Evolutionary conservation across 2,888 invertebrate genomes (phyloP).

Genomic region (Apeira syringaria): DNA sequence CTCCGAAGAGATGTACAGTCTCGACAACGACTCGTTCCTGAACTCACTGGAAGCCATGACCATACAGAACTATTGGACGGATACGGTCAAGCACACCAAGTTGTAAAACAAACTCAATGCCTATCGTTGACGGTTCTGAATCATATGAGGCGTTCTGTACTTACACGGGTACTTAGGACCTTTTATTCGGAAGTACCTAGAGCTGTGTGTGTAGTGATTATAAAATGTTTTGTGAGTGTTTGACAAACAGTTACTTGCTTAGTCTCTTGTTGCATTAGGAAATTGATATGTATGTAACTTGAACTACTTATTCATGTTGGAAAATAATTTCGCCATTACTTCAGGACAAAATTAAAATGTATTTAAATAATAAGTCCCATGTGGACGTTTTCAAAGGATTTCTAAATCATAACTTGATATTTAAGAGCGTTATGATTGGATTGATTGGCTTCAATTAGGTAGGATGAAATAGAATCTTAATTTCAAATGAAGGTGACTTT

Average conservation of each 20-base stretch:
- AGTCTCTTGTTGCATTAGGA: not conserved
- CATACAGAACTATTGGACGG: conserved; percentile 97
- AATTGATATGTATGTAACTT: too few species aligned
- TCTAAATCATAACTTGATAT: too few species aligned
- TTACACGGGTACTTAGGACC: not conserved
- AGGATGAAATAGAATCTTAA: too few species aligned
- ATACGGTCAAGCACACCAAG: conserved; percentile 95
- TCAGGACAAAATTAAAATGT: too few species aligned
- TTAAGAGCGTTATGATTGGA: too few species aligned
- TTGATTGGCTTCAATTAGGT: too few species aligned
- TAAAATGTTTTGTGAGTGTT: not conserved
- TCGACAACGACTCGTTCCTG: conserved; percentile 96
- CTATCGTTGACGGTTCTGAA: not conserved
- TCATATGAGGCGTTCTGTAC: not conserved
- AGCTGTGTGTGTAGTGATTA: conserved; percentile 3
- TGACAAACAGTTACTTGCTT: not conserved
- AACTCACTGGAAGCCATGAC: conserved; percentile 97
- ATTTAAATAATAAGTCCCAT: too few species aligned
- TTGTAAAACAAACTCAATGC: conserved; percentile 76
- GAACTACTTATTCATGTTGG: too few species aligned
- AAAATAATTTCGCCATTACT: too few species aligned
- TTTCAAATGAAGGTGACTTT: too few species aligned
- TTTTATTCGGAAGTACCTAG: not conserved
- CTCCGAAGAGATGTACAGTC: conserved; percentile 96
- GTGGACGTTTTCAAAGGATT: too few species aligned